Evolutionary conservation across 30 jellyfish, hydroid and myxozoan genomes (phyloP).

Genomic region (Clytia hemisphaerica): DNA sequence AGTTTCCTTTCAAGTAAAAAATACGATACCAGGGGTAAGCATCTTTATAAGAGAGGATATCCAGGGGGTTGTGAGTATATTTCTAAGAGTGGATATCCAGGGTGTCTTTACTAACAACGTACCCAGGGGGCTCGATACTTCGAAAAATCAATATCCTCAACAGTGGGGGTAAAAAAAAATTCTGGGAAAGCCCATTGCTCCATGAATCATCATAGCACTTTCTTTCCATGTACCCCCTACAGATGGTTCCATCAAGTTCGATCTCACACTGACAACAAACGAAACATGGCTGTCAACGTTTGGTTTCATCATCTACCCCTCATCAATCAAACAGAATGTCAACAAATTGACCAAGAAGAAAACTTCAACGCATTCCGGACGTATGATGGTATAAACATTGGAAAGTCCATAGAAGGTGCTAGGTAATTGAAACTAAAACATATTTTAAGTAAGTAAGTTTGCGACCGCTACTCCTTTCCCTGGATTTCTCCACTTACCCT

Average conservation of each 20-base stretch:
- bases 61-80: not conserved
- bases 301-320: conserved; percentile 65
- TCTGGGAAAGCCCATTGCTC: no score
- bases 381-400: no score
- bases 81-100: no score
- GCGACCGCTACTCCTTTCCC: no score
- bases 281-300: conserved; percentile 88
- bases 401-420: conserved; percentile 50
- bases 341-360: conserved; percentile 28
- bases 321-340: conserved; percentile 70
- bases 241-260: conserved; percentile 92
- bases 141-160: no score
- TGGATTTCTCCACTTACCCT: no score
- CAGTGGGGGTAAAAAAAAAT: no score
- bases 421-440: conserved; percentile 22
- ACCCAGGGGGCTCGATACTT: not conserved
- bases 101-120: no score
- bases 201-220: not conserved
- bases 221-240: not conserved
- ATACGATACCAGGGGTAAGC: no score
- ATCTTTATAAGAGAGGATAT: no score
- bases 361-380: no score
- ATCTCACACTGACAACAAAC: conserved; percentile 34
- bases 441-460: not conserved
- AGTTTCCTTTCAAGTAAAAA: no score